Base-by-base conservation (phyloP, 2,888 invertebrate genomes). In the Hyles lineata region DNA sequence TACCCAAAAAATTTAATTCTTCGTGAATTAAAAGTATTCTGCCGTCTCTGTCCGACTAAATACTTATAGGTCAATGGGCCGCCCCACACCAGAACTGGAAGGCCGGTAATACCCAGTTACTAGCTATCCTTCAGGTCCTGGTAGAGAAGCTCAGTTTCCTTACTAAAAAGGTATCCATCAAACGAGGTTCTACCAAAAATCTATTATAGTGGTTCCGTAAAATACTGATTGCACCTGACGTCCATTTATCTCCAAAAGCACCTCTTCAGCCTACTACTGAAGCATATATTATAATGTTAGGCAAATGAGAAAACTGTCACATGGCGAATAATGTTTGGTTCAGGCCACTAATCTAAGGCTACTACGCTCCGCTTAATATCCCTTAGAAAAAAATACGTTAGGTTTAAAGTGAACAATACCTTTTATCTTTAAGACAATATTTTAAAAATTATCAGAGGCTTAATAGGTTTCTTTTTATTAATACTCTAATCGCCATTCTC, bases 221-320 rank as follows among this genome's bases (percentile, higher is more conserved):
- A 15, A 43, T 43, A 70, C 3, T 71, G 25, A 52, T 29, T 62
- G 29, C 43, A 17, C 21, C 25, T 43, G n/a, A 43, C 55, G 67
- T 60, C 59, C 69, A 72, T 72, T 72, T 61, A 70, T 52, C 70
- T 70, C 59, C 17, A 52, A 21, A 35, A 61, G 21, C 23, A 43
- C 71, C 50, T 32, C 52, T 72, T 72, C 29, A 29, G 29, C 5
- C 29, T 61, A 72, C 60, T 60, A 60, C 43, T 58, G n/a, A 72
- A 29, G 32, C 69, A 25, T 72, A 52, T 23, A 59, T 69, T 69
- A 60, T 72, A 69, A 69, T 43, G 69, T 72, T 43, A 25, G n/a
- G 17, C 50, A 72, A 69, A 21, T 72, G n/a, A 72, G 43, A 50
- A 70, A 70, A 72, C 59, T 70, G 70, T 32, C 60, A 43, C 69